Conservation (phyloP, 2,797 vertebrate species). For the Parotocinclus haroldoi region DNA sequence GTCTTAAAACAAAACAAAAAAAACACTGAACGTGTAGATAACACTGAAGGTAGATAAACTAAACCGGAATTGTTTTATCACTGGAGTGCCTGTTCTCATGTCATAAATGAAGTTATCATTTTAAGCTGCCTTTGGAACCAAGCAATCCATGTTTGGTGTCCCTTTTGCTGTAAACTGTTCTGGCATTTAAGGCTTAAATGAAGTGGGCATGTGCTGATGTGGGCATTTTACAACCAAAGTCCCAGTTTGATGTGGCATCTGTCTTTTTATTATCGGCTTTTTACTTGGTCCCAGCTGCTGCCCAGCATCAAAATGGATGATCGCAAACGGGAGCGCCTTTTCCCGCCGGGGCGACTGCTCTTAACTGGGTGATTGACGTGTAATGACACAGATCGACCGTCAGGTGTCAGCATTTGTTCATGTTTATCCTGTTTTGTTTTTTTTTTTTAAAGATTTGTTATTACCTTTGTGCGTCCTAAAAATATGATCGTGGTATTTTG, state of each 20-base stretch:
- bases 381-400: neutral
- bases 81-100: conserved; percentile 20
- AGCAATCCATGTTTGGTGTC: neutral
- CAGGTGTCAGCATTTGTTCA: conserved; percentile 12
- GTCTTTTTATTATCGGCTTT: no score
- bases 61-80: neutral
- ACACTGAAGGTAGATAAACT: conserved; percentile 18
- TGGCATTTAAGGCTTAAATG: conserved; percentile 33
- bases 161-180: conserved; percentile 25
- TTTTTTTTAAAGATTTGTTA: no score
- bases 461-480: no score
- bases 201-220: neutral
- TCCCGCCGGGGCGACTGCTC: no score
- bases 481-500: neutral
- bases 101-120: neutral
- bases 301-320: no score
- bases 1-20: no score
- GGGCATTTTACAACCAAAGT: no score
- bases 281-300: no score
- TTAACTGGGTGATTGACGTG: neutral
- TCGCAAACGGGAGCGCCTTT: no score
- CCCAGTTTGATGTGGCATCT: no score
- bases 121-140: conserved; percentile 11
- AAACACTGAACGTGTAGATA: neutral
- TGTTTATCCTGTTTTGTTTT: no score